Percentiles rank a stretch among this genome's conserved stretches.
These are phyloP conservation scores for Ctenopoma kingsleyae DNA, from an alignment of 2,797 vertebrate species.

Conservation along the genomic window DNA sequence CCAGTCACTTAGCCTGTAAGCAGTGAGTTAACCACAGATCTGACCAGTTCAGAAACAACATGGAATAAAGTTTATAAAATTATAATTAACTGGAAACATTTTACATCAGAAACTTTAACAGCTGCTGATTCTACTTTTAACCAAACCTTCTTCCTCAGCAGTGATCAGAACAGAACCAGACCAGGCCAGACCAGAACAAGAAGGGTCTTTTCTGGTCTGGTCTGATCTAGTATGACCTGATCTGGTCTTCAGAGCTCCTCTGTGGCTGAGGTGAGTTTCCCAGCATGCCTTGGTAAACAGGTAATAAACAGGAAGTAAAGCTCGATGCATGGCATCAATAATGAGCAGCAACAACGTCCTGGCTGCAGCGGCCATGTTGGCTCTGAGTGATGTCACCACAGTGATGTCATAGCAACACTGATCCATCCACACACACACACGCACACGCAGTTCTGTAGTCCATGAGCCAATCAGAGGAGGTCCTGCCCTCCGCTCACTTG, in stretches of 20 bases:
- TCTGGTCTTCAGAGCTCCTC: slow-evolving; percentile 23
- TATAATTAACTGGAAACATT: too few species aligned
- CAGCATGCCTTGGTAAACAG: slow-evolving; percentile 64
- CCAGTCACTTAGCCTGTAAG: too few species aligned
- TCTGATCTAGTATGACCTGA: not conserved
- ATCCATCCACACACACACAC: slow-evolving; percentile 42
- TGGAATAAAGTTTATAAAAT: too few species aligned
- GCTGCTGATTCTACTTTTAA: too few species aligned
- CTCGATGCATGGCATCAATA: slow-evolving; percentile 83
- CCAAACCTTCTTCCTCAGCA: too few species aligned
- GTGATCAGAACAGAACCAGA: too few species aligned
- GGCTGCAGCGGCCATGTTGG: slow-evolving; percentile 50
- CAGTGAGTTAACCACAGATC: too few species aligned
- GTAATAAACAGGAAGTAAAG: slow-evolving; percentile 71
- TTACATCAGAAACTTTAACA: too few species aligned
- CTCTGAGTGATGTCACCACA: slow-evolving; percentile 51
- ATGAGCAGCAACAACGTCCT: slow-evolving; percentile 66
- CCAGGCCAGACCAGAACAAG: too few species aligned
- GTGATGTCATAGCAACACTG: slow-evolving; percentile 39
- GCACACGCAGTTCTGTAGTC: slow-evolving; percentile 36
- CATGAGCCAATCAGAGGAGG: slow-evolving; percentile 28
- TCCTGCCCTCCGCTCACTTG: slow-evolving; percentile 2
- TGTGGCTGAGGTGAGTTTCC: slow-evolving; percentile 53
- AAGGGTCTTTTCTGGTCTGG: not conserved
- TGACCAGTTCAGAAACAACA: too few species aligned